Evolutionary conservation across 2,797 vertebrate genomes (phyloP).

Genomic region (Mormyrus hasselquistii): DNA sequence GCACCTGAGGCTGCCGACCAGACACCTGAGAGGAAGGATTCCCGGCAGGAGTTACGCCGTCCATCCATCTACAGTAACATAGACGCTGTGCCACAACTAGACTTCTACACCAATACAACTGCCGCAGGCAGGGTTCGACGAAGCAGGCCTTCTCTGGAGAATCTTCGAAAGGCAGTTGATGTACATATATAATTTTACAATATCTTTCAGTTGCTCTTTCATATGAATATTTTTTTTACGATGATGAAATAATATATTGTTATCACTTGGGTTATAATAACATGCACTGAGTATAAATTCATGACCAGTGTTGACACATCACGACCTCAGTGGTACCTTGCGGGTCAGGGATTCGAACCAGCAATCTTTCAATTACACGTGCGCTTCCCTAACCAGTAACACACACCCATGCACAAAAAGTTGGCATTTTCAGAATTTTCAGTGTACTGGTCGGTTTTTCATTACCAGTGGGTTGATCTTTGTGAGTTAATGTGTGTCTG

Average conservation of each 20-base stretch:
- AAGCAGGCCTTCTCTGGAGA: constrained; percentile 52
- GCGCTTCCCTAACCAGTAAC: no score
- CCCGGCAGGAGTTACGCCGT: constrained; percentile 32
- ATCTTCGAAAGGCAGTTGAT: constrained; percentile 46
- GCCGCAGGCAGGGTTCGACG: constrained; percentile 32
- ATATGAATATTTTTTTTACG: background rate
- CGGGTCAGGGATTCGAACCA: no score
- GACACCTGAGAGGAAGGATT: constrained; percentile 23
- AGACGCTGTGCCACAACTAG: constrained; percentile 49
- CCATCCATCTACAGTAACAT: constrained; percentile 59
- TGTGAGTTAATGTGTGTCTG: background rate
- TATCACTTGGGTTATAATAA: background rate
- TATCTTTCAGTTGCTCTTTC: background rate
- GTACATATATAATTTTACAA: constrained; percentile 31
- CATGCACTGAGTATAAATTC: background rate
- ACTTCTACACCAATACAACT: constrained; percentile 50
- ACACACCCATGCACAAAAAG: background rate
- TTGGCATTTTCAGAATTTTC: background rate
- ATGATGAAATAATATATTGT: background rate
- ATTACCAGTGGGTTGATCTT: background rate
- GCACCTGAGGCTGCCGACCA: constrained; percentile 30
- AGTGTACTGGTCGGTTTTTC: background rate
- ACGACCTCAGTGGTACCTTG: background rate
- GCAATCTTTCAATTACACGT: no score
- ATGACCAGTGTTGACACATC: background rate